Base-by-base conservation (phyloP, 2,888 invertebrate genomes). In the Bursaphelenchus okinawaensis region DNA sequence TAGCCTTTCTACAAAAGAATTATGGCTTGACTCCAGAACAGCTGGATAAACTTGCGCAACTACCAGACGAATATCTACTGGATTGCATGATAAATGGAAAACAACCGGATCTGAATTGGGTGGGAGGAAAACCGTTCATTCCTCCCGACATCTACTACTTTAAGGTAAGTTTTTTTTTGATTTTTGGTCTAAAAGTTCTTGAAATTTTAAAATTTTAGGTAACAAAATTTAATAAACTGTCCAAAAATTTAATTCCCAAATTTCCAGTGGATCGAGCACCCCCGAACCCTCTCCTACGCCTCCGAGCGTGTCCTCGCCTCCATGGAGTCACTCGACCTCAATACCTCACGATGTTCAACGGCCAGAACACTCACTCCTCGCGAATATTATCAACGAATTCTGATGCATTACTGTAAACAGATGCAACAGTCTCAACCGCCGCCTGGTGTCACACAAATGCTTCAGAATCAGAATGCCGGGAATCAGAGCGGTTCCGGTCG, bases 1-100 rank as follows among this genome's bases (percentile, higher is more conserved):
- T 82, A 28, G 82, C 82, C 7, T 83, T 79, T 70, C 74, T 82
- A 19, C 82, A 82, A 65, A 80, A 80, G 69, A 81, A 80, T 66
- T 82, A 83, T 69, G 82, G 82, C 20, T 65, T 83, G 9, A 81
- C 82, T 6, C 77, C 82, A 8, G 82, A 82, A 55, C 82, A 82
- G 60, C 69, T 82, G 50, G 83, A 82, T 27, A 77, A 79, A 63
- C 64, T 82, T 55, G 81, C 80, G 4, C 77, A 79, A 62, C 58
- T 82, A 62, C 82, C 82, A 7, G 55, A 77, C 70, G 80, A 82
- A 57, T 82, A 82, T 65, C 74, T 82, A 7, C 71, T 82, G 8
- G 82, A 82, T 63, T 82, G 82, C 66, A 67, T 82, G 26, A 76
- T 83, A 29, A 80, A 83, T 52, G 82, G 82, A 16, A 72, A 79